Evolutionary conservation across 2,888 invertebrate species (phyloP).

Genomic region (Amphimallon solstitiale): DNA sequence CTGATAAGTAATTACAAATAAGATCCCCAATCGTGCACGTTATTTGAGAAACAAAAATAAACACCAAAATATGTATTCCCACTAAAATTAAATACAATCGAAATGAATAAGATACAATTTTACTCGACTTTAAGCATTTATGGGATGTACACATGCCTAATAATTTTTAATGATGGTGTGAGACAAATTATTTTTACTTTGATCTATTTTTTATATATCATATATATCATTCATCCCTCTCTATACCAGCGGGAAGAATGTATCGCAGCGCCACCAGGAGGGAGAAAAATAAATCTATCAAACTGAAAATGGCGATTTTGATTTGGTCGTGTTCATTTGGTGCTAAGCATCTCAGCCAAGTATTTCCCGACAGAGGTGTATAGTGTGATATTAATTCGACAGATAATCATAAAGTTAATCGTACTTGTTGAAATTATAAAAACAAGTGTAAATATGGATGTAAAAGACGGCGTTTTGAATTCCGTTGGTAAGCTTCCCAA

Average conservation of each 20-base stretch:
- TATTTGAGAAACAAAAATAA: too few species aligned
- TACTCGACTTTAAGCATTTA: too few species aligned
- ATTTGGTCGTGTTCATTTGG: conserved; percentile 58
- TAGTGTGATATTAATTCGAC: conserved; percentile 48
- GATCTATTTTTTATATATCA: conserved; percentile 12
- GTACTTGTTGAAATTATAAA: conserved; percentile 50
- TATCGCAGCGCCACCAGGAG: conserved; percentile 39
- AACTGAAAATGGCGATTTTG: conserved; percentile 62
- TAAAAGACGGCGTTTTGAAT: conserved; percentile 52
- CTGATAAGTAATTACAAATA: too few species aligned
- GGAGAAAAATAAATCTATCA: conserved; percentile 43
- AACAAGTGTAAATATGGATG: conserved; percentile 53
- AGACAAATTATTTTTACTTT: conserved; percentile 21
- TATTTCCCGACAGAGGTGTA: conserved; percentile 55
- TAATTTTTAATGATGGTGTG: not conserved
- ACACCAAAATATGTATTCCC: too few species aligned
- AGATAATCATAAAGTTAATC: conserved; percentile 23
- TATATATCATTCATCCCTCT: conserved; percentile 36
- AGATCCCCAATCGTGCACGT: too few species aligned
- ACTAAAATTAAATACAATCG: too few species aligned
- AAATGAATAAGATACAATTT: too few species aligned
- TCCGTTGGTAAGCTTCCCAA: conserved; percentile 55
- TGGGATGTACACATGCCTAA: not conserved
- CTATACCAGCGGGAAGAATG: conserved; percentile 22
- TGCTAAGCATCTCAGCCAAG: conserved; percentile 50